Evolutionary conservation across 1,140 invertebrate genomes (phyloP).

Genomic region (Orius insidiosus): DNA sequence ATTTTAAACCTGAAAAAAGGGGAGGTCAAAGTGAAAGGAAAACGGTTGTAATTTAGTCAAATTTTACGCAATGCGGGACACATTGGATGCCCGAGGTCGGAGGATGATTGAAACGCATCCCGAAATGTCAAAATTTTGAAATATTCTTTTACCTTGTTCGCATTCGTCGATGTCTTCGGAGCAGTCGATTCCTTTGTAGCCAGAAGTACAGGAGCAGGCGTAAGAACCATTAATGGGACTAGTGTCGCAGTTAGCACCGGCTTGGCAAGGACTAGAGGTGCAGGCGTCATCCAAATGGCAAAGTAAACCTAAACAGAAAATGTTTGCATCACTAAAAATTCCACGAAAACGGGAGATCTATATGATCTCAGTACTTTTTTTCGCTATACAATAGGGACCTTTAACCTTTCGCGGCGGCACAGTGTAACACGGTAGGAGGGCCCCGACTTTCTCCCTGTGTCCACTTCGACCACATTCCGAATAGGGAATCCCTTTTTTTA

Average conservation of each 20-base stretch:
- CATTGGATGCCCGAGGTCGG: slow-evolving; percentile 20
- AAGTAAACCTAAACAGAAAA: slow-evolving; percentile 46
- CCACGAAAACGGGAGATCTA: no score
- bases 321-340: slow-evolving; percentile 1
- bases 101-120: not conserved
- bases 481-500: no score
- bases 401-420: no score
- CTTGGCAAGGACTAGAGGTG: slow-evolving; percentile 87
- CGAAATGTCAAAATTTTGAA: slow-evolving; percentile 8
- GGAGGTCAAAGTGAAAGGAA: slow-evolving; percentile 23
- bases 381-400: no score
- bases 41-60: slow-evolving; percentile 1
- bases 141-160: slow-evolving; percentile 53
- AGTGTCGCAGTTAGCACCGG: slow-evolving; percentile 85
- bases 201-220: slow-evolving; percentile 80
- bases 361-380: no score
- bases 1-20: no score
- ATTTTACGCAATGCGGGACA: slow-evolving; percentile 22
- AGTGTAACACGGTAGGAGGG: no score
- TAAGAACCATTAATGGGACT: slow-evolving; percentile 88
- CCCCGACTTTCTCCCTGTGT: no score
- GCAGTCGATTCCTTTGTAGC: slow-evolving; percentile 80
- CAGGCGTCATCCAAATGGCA: slow-evolving; percentile 95
- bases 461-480: no score
- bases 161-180: slow-evolving; percentile 92